Base-by-base conservation (phyloP, 2,888 invertebrate species). In the Tubulanus polymorphus region DNA sequence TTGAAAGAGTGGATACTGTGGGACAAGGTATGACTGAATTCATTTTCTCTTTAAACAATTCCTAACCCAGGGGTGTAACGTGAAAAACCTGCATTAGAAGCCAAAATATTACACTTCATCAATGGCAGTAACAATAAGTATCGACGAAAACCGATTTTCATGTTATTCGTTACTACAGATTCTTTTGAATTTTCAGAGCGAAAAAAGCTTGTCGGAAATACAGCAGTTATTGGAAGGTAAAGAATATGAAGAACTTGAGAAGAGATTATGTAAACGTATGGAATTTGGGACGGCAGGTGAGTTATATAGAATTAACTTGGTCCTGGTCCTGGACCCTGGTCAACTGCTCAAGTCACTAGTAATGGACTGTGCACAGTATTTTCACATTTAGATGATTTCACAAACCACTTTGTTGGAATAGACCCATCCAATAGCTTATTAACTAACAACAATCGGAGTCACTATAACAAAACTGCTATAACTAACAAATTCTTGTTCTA, bases 251-350 rank as follows among this genome's bases (percentile, higher is more conserved):
- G 83, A 84, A 55, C 76, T 94, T 15, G 79, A 80, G 8, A 82
- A 84, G 60, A 81, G 87, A 15, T 85, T 95, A 71, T 76, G 87
- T 29, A 79, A 82, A 5, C 84, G 95, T 6, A 83, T 93, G 67
- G 82, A 85, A 68, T 95, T 95, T 79, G 95, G 95, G 20, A 96
- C 95, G 1, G 95, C 95, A 0, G 95, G 81, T 76, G 55, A 29
- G 52, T 37, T 29, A 18, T 20, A n/a, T 27, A 26, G 20, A 23
- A 35, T 53, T 8, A 12, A 10, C 12, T 27, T 27, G 35, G 35
- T 10, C 8, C 23, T 48, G n/a, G n/a, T n/a, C n/a, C n/a, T n/a
- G n/a, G n/a, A n/a, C n/a, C n/a, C n/a, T n/a, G n/a, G n/a, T n/a
- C n/a, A n/a, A n/a, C n/a, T n/a, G n/a, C n/a, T n/a, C n/a, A n/a